Percentiles rank a stretch among this genome's conserved stretches.
Evolutionary conservation across 2,888 invertebrate species (phyloP).

Genomic region (Lamellibrachia columna): DNA sequence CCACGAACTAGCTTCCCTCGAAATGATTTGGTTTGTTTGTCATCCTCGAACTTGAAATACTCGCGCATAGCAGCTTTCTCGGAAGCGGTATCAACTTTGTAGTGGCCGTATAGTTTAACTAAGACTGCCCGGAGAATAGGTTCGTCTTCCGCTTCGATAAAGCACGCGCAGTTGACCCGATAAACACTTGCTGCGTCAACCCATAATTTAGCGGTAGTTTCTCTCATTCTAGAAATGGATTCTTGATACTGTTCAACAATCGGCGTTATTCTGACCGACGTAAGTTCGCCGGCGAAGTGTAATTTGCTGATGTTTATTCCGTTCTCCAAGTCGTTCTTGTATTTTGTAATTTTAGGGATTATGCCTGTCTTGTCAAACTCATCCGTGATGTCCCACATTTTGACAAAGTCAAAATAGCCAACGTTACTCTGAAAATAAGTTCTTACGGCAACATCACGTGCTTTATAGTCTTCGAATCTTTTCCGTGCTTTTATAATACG

Average conservation of each 20-base stretch:
- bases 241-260: background rate
- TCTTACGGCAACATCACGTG: background rate
- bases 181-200: background rate
- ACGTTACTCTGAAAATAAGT: background rate
- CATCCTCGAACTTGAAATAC: background rate
- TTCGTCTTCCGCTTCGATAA: background rate
- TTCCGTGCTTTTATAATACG: background rate
- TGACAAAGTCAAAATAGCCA: background rate
- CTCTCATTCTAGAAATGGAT: no score
- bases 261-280: no score
- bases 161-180: background rate
- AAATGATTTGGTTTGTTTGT: background rate
- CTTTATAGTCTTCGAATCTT: background rate
- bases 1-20: background rate
- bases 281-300: no score
- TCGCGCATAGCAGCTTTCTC: background rate
- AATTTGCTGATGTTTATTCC: no score
- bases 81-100: background rate
- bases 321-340: no score
- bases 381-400: no score
- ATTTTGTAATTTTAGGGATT: no score
- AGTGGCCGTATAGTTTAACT: background rate
- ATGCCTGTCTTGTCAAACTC: no score
- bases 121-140: background rate
- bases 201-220: background rate